Evolutionary conservation across 2,888 invertebrate species (phyloP).

Genomic region (Drosophila formosana): DNA sequence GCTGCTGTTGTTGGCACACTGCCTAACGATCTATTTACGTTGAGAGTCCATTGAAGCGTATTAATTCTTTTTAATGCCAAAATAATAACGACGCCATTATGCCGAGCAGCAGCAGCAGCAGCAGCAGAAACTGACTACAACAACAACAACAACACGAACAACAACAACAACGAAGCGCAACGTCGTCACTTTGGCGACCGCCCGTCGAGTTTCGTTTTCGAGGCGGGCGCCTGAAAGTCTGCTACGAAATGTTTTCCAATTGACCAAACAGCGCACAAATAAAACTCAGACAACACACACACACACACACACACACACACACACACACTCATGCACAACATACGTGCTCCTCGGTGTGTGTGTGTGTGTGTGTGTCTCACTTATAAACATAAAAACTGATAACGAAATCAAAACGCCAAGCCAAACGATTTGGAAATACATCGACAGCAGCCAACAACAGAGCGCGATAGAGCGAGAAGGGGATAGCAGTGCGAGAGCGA

Average conservation of each 20-base stretch:
- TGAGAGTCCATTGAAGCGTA: constrained; percentile 77
- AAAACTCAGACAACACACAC: constrained; percentile 61
- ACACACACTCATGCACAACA: constrained; percentile 13
- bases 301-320: constrained; percentile 25
- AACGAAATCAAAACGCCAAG: constrained; percentile 81
- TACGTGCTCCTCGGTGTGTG: constrained; percentile 20
- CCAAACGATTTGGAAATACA: constrained; percentile 77
- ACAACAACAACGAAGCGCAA: constrained; percentile 13
- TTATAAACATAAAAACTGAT: constrained; percentile 80
- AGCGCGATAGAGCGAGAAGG: not conserved
- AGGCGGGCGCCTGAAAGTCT: constrained; percentile 74
- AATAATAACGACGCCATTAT: constrained; percentile 81
- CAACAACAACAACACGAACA: constrained; percentile 25
- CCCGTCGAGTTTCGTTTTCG: constrained; percentile 44
- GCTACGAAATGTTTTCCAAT: constrained; percentile 80
- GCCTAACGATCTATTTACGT: constrained; percentile 81
- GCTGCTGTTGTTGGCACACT: constrained; percentile 51
- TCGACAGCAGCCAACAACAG: constrained; percentile 39
- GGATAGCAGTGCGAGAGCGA: too few relatives aligned
- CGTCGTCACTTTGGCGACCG: constrained; percentile 71
- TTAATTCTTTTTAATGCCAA: constrained; percentile 81
- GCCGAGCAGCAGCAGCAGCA: constrained; percentile 59
- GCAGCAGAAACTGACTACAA: constrained; percentile 30
- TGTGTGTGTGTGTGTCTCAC: constrained; percentile 57
- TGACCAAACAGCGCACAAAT: constrained; percentile 78